Base-by-base conservation (phyloP, 2,113 vertebrate genomes). In the Limanda limanda region DNA sequence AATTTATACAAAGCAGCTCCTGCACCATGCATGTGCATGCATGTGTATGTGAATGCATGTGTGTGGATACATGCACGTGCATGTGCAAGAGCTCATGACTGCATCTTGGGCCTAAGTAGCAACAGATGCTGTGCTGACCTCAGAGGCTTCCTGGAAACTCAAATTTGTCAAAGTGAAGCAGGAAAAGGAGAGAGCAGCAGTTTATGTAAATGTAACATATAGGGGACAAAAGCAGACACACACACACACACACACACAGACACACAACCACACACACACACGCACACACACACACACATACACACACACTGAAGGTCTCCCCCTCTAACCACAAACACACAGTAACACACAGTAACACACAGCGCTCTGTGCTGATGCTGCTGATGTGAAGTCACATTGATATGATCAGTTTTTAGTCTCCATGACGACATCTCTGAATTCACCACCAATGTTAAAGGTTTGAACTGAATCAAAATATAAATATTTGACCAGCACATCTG, bases 81-180 rank as follows among this genome's bases (percentile, higher is more conserved):
- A 60, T 40, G 57, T 18, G 51, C 14, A 17, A 15, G 61, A 66
- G 76, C 40, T 79, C 65, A 68, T 60, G 71, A 82, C 77, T 89
- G 76, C 75, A 93, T 94, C 93, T 92, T 91, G 91, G 82, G 92
- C 92, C 89, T 97, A 97, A 97, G 95, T 93, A 96, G 92, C 96
- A 97, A 96, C 96, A 97, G 96, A 97, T 97, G 96, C 95, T 85
- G 92, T 78, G 76, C 91, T 96, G 96, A 97, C 96, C 96, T 95
- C 94, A 96, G 94, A 93, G 92, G 93, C 96, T 97, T 96, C 96
- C 96, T 96, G 96, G 94, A 97, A 97, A 96, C 90, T 85, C 89
- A 92, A 95, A 96, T 96, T 96, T 96, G 96, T 97, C 96, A 97
- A 96, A 96, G 95, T 95, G 95, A 94, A 94, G 95, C 94, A 94